phyloP scores from a whole-genome alignment of 2,888 invertebrate genomes.

The Hoplodrina ambigua region DNA sequence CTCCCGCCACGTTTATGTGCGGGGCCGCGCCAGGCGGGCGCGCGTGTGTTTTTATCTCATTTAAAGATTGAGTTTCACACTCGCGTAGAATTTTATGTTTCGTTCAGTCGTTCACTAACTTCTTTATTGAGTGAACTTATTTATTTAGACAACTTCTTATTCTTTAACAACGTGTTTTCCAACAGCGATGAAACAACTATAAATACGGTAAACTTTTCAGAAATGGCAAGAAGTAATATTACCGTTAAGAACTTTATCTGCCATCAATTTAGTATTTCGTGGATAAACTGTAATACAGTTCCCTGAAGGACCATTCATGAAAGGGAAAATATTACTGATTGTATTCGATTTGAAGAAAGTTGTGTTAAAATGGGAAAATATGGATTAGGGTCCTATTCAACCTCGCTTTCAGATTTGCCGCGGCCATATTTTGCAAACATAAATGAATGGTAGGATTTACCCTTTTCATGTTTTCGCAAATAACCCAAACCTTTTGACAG shows the following conservation, averaged over 20 bases:
- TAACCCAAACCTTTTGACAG: constrained; percentile 27
- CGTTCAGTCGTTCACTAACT: constrained; percentile 39
- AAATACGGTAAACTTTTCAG: constrained; percentile 30
- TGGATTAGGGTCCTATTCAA: constrained; percentile 46
- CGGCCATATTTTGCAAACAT: constrained; percentile 47
- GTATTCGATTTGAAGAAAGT: constrained; percentile 41
- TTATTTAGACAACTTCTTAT: constrained; percentile 49
- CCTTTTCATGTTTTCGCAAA: constrained; percentile 32
- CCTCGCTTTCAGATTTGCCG: constrained; percentile 8
- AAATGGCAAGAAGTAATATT: constrained; percentile 34
- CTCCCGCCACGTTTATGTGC: constrained; percentile 1
- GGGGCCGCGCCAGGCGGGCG: constrained; percentile 11
- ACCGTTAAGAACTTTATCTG: constrained; percentile 31
- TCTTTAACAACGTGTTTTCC: constrained; percentile 30
- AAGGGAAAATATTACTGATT: constrained; percentile 50
- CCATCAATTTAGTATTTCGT: constrained; percentile 34
- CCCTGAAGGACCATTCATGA: constrained; percentile 21
- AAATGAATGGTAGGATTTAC: constrained; percentile 42
- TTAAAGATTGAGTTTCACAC: constrained; percentile 39
- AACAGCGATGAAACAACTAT: constrained; percentile 23
- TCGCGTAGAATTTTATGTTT: constrained; percentile 40
- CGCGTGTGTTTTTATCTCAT: constrained; percentile 31
- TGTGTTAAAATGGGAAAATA: constrained; percentile 42
- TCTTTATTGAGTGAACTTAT: constrained; percentile 51
- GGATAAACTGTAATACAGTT: constrained; percentile 35